Evolutionary conservation across 1,140 invertebrate genomes (phyloP).

Genomic region (Periplaneta americana): DNA sequence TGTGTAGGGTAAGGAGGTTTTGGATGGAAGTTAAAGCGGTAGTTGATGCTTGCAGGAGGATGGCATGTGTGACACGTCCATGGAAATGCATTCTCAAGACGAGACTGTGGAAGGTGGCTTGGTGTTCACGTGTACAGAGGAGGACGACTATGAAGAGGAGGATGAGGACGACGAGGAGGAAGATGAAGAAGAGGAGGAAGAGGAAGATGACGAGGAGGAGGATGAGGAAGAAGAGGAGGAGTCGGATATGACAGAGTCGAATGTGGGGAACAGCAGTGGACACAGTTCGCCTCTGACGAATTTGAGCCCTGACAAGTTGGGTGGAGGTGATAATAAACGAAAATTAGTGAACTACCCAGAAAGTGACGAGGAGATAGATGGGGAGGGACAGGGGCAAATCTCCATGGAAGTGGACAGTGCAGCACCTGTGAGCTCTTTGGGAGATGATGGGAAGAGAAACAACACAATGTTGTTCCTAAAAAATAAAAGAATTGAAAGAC

Average conservation of each 20-base stretch:
- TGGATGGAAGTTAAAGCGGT: too few species aligned
- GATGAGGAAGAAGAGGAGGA: neutral
- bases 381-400: neutral
- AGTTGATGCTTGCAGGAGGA: neutral
- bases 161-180: neutral
- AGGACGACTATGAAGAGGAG: neutral
- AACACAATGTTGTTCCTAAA: slow-evolving; percentile 1
- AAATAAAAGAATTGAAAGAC: slow-evolving; percentile 4
- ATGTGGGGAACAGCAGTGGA: neutral
- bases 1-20: too few species aligned
- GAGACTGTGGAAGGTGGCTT: neutral
- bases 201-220: neutral
- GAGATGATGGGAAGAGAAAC: neutral
- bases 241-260: neutral
- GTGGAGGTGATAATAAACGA: neutral
- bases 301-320: neutral
- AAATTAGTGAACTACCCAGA: neutral
- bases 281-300: neutral
- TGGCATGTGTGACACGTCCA: neutral
- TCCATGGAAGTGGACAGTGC: neutral
- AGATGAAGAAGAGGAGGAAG: neutral
- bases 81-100: neutral
- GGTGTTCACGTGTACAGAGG: neutral
- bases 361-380: neutral
- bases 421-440: neutral